Evolutionary conservation across 2,797 vertebrate species (phyloP), one percentile per base, ranked within the genome.

Genomic region (Rhinatrema bivittatum): DNA sequence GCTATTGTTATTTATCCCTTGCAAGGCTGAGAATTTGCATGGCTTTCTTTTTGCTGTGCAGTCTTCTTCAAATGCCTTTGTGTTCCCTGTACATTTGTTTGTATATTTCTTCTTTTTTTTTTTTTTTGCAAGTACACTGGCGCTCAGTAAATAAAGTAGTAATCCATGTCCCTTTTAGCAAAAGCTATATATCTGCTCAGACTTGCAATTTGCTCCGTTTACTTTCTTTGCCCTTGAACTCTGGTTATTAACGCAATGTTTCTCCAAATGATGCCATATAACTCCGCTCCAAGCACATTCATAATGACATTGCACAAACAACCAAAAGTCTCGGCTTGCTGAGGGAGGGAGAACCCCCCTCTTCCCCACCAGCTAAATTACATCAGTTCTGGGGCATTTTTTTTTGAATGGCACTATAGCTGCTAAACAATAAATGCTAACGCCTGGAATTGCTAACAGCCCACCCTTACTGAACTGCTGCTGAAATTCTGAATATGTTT

Each of bases 201-300:
- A 78, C 74, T 82, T 79, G 79, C 81, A 84, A 86, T 87, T 85
- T 84, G 79, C 78, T 75, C 78, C 62, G 70, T 86, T 82, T 79
- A 82, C 82, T 84, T 86, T 73, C 75, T 84, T 81, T 87, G 86
- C 82, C 85, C 84, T 89, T 90, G 84, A 88, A 87, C 81, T 81
- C 74, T 72, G 78, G 78, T 88, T 85, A 85, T 88, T 87, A 86
- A 84, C 73, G 60, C 81, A 86, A 80, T 83, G 81, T 81, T 81
- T 88, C 81, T 86, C 81, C 74, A 84, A 82, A 82, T 77, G 75
- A 82, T 79, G 76, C 83, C 71, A 62, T 78, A 79, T 82, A 80
- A 84, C 78, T 84, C 82, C 77, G 71, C 77, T 79, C 56, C 13
- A 39, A 79, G 78, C 79, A 67, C 80, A 72, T 76, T 77, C 68